Conservation (phyloP, 1,140 invertebrate species). For the Scaptomyza hsui region DNA sequence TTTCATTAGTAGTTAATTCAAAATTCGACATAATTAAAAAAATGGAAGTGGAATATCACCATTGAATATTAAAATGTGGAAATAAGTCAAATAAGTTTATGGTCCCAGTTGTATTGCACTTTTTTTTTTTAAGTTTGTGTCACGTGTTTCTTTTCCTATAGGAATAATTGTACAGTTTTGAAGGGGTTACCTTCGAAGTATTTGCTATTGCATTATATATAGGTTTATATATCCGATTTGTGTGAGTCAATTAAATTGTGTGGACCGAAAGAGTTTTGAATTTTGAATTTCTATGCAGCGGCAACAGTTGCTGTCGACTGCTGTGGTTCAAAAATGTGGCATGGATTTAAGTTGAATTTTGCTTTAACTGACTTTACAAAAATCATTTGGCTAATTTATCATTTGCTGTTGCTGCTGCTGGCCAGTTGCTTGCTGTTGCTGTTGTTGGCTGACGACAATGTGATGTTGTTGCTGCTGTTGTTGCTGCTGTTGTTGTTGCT, state of each 20-base stretch:
- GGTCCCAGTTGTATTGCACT: slow-evolving; percentile 34
- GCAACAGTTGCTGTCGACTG: slow-evolving; percentile 9
- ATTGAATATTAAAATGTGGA: neutral
- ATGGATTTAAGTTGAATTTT: slow-evolving; percentile 53
- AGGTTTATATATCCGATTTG: slow-evolving; percentile 66
- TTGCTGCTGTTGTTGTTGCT: slow-evolving; percentile 58
- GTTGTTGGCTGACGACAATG: slow-evolving; percentile 69
- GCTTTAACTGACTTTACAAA: slow-evolving; percentile 83
- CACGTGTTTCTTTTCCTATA: slow-evolving; percentile 21
- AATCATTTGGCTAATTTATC: slow-evolving; percentile 83
- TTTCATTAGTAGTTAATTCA: too few relatives aligned
- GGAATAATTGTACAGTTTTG: slow-evolving; percentile 47
- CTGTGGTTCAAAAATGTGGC: slow-evolving; percentile 4
- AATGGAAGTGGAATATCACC: neutral
- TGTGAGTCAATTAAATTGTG: slow-evolving; percentile 77
- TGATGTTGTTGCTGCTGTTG: slow-evolving; percentile 71
- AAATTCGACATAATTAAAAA: neutral
- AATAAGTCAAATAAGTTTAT: slow-evolving; percentile 12
- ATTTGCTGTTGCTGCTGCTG: slow-evolving; percentile 77
- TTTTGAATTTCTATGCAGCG: slow-evolving; percentile 2
- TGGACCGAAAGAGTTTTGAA: slow-evolving; percentile 55
- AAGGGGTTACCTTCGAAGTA: slow-evolving; percentile 24
- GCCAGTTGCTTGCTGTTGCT: slow-evolving; percentile 52
- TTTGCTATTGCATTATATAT: slow-evolving; percentile 40
- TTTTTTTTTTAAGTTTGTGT: slow-evolving; percentile 19